These are phyloP conservation scores for Agonopterix alstromeriana DNA, from an alignment of 2,888 invertebrate species.

Conservation along the genomic window DNA sequence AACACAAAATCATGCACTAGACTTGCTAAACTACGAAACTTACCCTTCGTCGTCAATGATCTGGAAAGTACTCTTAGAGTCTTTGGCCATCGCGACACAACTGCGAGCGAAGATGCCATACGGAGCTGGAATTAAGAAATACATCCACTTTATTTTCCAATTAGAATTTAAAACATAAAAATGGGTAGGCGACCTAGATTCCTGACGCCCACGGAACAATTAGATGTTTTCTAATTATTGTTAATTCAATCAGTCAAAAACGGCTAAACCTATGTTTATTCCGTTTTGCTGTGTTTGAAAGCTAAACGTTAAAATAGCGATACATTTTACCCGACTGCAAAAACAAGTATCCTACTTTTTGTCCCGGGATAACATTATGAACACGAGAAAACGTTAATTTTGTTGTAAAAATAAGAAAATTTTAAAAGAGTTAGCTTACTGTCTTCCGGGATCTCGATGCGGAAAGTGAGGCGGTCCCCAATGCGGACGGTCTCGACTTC, in stretches of 20 bases:
- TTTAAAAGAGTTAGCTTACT: slow-evolving; percentile 78
- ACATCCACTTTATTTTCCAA: neutral
- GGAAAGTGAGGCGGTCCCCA: slow-evolving; percentile 95
- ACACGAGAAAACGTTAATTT: no score
- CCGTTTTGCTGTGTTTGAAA: no score
- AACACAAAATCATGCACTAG: neutral
- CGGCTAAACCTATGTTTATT: no score
- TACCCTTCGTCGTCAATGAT: slow-evolving; percentile 96
- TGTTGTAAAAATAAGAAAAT: neutral
- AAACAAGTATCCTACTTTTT: no score
- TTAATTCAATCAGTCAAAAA: no score
- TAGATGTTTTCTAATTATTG: no score
- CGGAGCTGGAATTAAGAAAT: slow-evolving; percentile 82
- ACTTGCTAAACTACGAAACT: slow-evolving; percentile 17
- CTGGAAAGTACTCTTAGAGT: slow-evolving; percentile 96
- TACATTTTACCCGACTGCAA: no score
- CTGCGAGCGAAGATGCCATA: slow-evolving; percentile 97
- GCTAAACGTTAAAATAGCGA: no score
- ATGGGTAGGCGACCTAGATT: neutral
- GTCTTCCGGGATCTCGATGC: slow-evolving; percentile 97
- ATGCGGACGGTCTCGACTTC: slow-evolving; percentile 97
- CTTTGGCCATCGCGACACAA: slow-evolving; percentile 98
- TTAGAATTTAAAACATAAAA: neutral
- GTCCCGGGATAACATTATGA: neutral
- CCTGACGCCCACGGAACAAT: neutral